Base-by-base conservation (phyloP, 1,140 invertebrate species). In the Drosophila pachea region DNA sequence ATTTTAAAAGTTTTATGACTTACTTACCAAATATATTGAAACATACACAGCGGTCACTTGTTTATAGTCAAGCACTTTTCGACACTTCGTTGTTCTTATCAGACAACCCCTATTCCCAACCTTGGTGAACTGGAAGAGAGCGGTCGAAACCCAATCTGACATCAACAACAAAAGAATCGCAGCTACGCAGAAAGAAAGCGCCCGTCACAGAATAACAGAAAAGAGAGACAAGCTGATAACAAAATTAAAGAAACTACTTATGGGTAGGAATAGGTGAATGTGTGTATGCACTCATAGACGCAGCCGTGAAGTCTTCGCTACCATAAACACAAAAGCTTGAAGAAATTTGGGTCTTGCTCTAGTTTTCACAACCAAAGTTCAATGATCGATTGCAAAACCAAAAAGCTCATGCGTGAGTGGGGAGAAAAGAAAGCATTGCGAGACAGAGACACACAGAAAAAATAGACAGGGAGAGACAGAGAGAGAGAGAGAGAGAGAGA, bases 311-410 rank as follows among this genome's bases (percentile, higher is more conserved):
- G 22, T 22, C 22, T 38, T 14, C 33, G 40, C 48, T 60, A 42
- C 49, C 62, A 74, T 48, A 71, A 56, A 63, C 66, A 67, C 70
- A 58, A 82, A 77, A 69, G 68, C 76, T 63, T 78, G 49, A 75
- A 79, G 76, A 87, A 87, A 87, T 87, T 81, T 87, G 76, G 84
- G 84, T 87, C 84, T 87, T 87, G 84, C 84, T 87, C 84, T 87
- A 87, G 76, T 87, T 87, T 87, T 87, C 78, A 77, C 76, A 84
- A 84, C 67, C 79, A 84, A 84, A 87, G 84, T 87, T 87, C 84
- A 87, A 79, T 84, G 84, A 87, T 87, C 84, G 79, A 77, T 79
- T 79, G 86, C 74, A 79, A 74, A 83, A 73, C 73, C 73, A 60
- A 84, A 78, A 74, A 74, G 65, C 71, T 76, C 56, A 69, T 69